Conservation (phyloP, 2,113 vertebrate species). For the Perca schrenkii region DNA sequence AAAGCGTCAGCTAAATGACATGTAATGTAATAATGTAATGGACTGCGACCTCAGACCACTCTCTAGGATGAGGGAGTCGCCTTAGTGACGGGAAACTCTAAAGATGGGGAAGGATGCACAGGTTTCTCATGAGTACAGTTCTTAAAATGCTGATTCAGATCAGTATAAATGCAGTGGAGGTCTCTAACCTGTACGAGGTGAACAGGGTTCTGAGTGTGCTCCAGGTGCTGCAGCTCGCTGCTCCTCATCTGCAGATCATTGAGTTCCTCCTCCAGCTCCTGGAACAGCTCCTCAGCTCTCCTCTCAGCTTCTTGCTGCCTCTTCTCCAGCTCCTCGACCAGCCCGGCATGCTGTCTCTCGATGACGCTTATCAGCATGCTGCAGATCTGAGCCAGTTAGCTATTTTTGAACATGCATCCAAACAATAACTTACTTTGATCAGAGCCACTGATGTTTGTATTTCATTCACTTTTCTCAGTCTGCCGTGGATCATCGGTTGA, state of each 20-base stretch:
- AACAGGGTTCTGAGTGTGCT: slow-evolving; percentile 50
- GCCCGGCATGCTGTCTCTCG: slow-evolving; percentile 28
- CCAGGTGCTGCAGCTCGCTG: slow-evolving; percentile 63
- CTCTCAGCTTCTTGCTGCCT: slow-evolving; percentile 46
- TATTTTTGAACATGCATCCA: not conserved
- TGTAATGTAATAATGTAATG: too few relatives aligned
- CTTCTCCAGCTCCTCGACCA: slow-evolving; percentile 51
- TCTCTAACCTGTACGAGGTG: slow-evolving; percentile 68
- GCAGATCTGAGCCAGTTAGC: slow-evolving; percentile 18
- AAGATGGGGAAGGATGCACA: not conserved
- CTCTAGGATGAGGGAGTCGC: slow-evolving; percentile 13
- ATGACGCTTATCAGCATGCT: slow-evolving; percentile 25
- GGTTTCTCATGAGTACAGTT: not conserved
- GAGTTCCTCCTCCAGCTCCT: slow-evolving; percentile 67
- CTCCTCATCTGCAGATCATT: slow-evolving; percentile 43
- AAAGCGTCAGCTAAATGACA: too few relatives aligned
- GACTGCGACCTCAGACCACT: slow-evolving; percentile 60
- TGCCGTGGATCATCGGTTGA: slow-evolving; percentile 60
- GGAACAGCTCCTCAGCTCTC: slow-evolving; percentile 34
- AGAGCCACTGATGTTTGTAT: slow-evolving; percentile 43
- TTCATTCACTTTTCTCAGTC: slow-evolving; percentile 51
- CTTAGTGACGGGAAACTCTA: slow-evolving; percentile 52
- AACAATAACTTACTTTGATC: slow-evolving; percentile 55
- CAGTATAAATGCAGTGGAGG: too few relatives aligned
- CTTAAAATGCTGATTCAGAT: fast-evolving